Conservation (phyloP, 2,113 vertebrate species). For the Bostrychus sinensis region DNA sequence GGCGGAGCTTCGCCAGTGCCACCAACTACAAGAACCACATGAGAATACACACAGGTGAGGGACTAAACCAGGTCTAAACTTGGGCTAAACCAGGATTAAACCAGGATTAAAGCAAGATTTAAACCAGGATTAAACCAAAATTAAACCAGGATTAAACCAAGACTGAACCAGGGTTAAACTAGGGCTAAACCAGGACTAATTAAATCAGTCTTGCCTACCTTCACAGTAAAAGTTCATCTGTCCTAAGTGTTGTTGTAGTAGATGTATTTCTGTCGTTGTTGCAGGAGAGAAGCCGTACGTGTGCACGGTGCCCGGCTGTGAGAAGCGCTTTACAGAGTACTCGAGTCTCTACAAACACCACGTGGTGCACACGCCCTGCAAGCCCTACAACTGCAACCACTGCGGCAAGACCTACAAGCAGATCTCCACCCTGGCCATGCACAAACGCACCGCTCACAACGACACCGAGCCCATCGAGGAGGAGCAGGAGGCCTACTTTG, state of each 20-base stretch:
- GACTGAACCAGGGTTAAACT: no score
- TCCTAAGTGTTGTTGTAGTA: no score
- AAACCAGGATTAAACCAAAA: no score
- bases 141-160: no score
- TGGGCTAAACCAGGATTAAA: no score
- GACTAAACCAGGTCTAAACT: neutral
- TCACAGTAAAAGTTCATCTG: no score
- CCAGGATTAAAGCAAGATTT: no score
- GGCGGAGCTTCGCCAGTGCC: constrained; percentile 96
- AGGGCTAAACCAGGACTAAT: no score
- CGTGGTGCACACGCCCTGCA: constrained; percentile 97
- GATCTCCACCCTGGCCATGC: constrained; percentile 98
- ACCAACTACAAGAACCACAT: constrained; percentile 99
- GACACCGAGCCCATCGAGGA: constrained; percentile 98
- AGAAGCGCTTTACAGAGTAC: constrained; percentile 98
- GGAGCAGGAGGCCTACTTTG: constrained; percentile 95
- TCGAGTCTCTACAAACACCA: constrained; percentile 99
- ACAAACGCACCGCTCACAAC: constrained; percentile 96
- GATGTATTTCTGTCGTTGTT: no score
- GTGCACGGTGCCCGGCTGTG: constrained; percentile 96
- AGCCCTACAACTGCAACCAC: constrained; percentile 99
- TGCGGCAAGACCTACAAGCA: constrained; percentile 99
- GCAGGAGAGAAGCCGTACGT: constrained; percentile 98
- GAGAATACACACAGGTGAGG: constrained; percentile 97
- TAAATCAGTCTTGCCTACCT: no score